A percentile compares a stretch with the other conserved stretches of the same genome.
phyloP scores from a whole-genome alignment of 2,797 vertebrate genomes.

The Esox lucius region DNA sequence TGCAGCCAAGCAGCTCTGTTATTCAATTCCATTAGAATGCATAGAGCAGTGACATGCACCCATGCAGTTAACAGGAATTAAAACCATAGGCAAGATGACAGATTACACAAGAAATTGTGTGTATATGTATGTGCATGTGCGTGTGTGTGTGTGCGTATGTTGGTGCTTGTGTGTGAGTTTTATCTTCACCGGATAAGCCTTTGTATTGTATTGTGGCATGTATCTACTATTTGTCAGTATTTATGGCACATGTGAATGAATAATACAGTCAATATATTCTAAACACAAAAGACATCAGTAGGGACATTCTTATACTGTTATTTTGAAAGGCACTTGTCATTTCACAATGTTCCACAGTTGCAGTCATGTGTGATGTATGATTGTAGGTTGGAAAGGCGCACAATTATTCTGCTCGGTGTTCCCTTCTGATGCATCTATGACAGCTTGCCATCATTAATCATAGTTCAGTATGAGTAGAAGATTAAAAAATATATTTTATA shows the following conservation, averaged over 20 bases:
- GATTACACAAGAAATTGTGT: constrained; percentile 72
- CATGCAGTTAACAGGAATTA: constrained; percentile 84
- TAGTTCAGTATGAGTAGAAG: constrained; percentile 56
- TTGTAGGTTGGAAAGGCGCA: background rate
- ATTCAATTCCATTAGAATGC: constrained; percentile 84
- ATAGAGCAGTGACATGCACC: constrained; percentile 76
- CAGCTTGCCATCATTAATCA: constrained; percentile 76
- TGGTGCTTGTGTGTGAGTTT: constrained; percentile 14
- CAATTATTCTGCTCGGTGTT: constrained; percentile 7
- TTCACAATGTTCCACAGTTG: constrained; percentile 67
- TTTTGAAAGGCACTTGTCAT: constrained; percentile 58
- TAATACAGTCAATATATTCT: constrained; percentile 62
- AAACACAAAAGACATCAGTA: constrained; percentile 48
- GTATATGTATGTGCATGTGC: constrained; percentile 41
- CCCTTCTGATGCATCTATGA: constrained; percentile 66
- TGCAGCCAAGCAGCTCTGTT: constrained; percentile 77
- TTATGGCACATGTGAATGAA: constrained; percentile 50
- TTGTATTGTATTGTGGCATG: background rate
- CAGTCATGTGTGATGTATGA: constrained; percentile 67
- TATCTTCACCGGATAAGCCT: background rate
- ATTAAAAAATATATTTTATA: constrained; percentile 20
- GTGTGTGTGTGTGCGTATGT: constrained; percentile 7
- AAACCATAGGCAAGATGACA: constrained; percentile 81
- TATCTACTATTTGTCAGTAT: constrained; percentile 10
- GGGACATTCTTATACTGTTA: constrained; percentile 25